Evolutionary conservation across 1,140 invertebrate genomes (phyloP).

Genomic region (Laodelphax striatellus): DNA sequence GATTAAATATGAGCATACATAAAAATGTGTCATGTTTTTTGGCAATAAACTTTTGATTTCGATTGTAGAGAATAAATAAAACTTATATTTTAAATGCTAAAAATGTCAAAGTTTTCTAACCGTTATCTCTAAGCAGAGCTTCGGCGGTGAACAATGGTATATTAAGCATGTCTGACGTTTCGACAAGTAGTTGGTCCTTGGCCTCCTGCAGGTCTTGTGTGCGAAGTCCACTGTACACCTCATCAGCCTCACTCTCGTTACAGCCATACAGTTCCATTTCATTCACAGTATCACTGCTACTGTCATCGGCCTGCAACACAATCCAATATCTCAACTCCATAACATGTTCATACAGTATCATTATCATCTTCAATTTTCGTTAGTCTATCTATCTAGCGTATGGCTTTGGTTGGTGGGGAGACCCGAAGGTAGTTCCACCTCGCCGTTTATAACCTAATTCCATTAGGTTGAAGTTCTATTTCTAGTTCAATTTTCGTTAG

Average conservation of each 20-base stretch:
- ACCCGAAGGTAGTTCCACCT: no score
- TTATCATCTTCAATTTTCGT: not conserved
- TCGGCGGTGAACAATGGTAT: slow-evolving; percentile 62
- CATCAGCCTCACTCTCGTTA: slow-evolving; percentile 30
- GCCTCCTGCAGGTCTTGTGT: slow-evolving; percentile 63
- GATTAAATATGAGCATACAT: no score
- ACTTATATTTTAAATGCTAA: not conserved
- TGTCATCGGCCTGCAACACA: slow-evolving; percentile 31
- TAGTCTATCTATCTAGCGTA: no score
- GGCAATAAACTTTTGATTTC: no score
- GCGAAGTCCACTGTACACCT: slow-evolving; percentile 50
- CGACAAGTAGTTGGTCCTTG: slow-evolving; percentile 58
- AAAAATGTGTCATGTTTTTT: no score
- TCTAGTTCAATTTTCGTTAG: no score
- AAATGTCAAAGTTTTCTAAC: slow-evolving; percentile 29
- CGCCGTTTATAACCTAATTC: no score
- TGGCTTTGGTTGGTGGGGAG: no score
- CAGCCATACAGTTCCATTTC: slow-evolving; percentile 32
- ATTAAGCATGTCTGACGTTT: slow-evolving; percentile 63
- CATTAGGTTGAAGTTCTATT: no score
- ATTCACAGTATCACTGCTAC: slow-evolving; percentile 31
- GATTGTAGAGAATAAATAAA: no score
- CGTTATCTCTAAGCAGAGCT: slow-evolving; percentile 54
- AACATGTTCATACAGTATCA: no score
- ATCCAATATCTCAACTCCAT: no score